phyloP scores from a whole-genome alignment of 2,113 vertebrate species.

The Myxocyprinus asiaticus region DNA sequence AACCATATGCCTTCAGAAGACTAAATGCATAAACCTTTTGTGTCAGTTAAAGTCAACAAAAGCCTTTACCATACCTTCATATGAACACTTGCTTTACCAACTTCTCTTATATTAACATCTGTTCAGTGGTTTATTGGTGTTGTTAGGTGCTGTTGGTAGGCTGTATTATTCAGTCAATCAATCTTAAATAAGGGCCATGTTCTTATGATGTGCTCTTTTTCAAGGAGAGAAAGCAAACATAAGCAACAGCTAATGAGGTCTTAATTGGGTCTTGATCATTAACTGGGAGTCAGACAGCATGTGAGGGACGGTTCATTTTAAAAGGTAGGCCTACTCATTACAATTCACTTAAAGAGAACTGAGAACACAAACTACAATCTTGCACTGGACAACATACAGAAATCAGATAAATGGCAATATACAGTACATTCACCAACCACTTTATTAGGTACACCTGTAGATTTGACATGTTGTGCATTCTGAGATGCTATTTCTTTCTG shows the following conservation, averaged over 20 bases:
- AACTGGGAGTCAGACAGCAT: no score
- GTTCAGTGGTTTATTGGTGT: conserved; percentile 42
- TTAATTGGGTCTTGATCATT: not conserved
- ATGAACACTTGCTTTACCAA: conserved; percentile 3
- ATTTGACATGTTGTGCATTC: no score
- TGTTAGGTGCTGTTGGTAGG: conserved; percentile 41
- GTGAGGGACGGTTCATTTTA: not conserved
- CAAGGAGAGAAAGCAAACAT: no score
- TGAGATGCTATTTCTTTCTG: no score
- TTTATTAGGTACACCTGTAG: no score
- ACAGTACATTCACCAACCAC: no score
- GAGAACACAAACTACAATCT: no score
- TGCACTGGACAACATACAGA: no score
- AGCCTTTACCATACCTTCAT: no score
- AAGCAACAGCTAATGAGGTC: not conserved
- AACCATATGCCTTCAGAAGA: no score
- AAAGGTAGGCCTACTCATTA: not conserved
- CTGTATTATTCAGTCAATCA: conserved; percentile 38
- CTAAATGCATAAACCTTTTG: not conserved
- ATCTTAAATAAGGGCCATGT: not conserved
- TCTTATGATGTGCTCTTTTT: not conserved
- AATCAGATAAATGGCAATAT: no score
- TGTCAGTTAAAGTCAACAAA: conserved; percentile 14
- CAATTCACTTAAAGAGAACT: not conserved
- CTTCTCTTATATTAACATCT: conserved; percentile 44